Percentiles rank a stretch among this genome's conserved stretches.
Evolutionary conservation across 2,888 invertebrate genomes (phyloP).

Genomic region (Aphidius colemani): DNA sequence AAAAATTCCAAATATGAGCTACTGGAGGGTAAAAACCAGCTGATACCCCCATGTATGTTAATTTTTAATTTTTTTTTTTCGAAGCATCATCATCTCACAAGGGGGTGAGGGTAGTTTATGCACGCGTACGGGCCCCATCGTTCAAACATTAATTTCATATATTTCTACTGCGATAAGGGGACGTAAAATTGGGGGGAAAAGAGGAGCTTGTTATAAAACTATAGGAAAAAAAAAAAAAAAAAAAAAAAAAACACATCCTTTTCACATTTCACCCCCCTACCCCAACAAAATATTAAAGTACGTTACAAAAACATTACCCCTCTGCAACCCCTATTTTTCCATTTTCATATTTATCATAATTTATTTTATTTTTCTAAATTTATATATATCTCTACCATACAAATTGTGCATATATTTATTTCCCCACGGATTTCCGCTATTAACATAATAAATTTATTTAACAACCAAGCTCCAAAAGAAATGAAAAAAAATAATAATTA

Average conservation of each 20-base stretch:
- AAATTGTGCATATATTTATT: conserved; percentile 9
- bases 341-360: not conserved
- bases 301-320: conserved; percentile 44
- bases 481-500: conserved; percentile 14
- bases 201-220: conserved; percentile 32
- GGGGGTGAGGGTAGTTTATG: conserved; percentile 33
- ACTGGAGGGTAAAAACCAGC: conserved; percentile 47
- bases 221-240: conserved; percentile 6
- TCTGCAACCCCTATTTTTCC: conserved; percentile 15
- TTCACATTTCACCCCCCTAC: conserved; percentile 42
- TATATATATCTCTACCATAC: not conserved
- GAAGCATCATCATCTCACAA: conserved; percentile 30
- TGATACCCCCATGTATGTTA: conserved; percentile 52
- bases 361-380: not conserved
- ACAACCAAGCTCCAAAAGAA: not conserved
- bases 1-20: conserved; percentile 22
- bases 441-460: too few species aligned
- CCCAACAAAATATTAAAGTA: conserved; percentile 53
- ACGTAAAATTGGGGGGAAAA: too few species aligned
- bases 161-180: too few species aligned
- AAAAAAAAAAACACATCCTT: conserved; percentile 1
- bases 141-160: too few species aligned
- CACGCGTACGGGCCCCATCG: not conserved
- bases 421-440: conserved; percentile 16
- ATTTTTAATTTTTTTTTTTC: too few species aligned